A percentile compares a stretch with the other conserved stretches of the same genome.
These are phyloP conservation scores for Pardalotus punctatus DNA, from an alignment of 2,113 vertebrate genomes.

Conservation along the genomic window DNA sequence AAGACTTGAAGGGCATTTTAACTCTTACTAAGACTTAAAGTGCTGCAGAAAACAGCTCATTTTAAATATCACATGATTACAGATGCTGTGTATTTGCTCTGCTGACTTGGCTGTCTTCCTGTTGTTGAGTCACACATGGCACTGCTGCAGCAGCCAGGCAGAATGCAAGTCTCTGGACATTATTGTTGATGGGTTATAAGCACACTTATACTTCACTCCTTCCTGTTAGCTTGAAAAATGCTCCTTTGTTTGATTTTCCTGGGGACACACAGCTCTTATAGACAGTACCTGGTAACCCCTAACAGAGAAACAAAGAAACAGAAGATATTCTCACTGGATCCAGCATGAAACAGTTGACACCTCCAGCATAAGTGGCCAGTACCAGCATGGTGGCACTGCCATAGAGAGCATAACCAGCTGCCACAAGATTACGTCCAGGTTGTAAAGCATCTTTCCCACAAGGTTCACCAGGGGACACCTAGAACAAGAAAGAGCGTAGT, in stretches of 20 bases:
- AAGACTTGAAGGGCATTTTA: background rate
- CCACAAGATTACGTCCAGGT: conserved; percentile 88
- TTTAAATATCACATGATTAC: background rate
- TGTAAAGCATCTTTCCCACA: conserved; percentile 88
- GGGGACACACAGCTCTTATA: background rate
- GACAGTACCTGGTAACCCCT: background rate
- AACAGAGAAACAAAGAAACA: background rate
- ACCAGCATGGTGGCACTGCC: conserved; percentile 98
- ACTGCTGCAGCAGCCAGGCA: background rate
- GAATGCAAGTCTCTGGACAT: background rate
- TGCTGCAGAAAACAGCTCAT: background rate
- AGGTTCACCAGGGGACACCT: conserved; percentile 81
- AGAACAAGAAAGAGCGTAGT: background rate
- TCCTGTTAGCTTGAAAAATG: background rate
- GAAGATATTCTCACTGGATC: conserved; percentile 83
- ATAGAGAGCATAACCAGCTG: conserved; percentile 93
- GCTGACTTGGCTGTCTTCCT: background rate
- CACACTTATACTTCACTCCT: background rate
- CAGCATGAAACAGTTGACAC: conserved; percentile 98
- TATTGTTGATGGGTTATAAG: background rate
- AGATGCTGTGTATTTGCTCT: background rate
- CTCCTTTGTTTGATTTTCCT: background rate
- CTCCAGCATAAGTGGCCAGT: conserved; percentile 81
- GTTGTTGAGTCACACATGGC: background rate
- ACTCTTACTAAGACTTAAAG: no score